Evolutionary conservation across 2,113 vertebrate genomes (phyloP).

Genomic region (Psettodes erumei): DNA sequence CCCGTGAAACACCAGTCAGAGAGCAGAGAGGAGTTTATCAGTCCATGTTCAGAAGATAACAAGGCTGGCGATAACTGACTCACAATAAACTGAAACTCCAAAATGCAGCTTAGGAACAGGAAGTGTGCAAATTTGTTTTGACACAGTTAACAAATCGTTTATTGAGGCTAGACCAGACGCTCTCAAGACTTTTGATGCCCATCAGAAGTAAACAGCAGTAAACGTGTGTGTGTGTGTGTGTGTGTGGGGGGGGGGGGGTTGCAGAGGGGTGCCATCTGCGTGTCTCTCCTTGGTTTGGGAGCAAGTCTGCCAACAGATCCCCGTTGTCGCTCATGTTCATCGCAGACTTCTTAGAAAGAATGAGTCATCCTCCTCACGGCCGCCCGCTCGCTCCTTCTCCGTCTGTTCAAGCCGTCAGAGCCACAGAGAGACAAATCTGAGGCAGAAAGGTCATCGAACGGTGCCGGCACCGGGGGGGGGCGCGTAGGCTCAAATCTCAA

Average conservation of each 20-base stretch:
- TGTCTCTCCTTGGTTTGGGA: conserved; percentile 53
- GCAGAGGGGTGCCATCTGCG: conserved; percentile 72
- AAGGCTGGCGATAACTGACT: background rate
- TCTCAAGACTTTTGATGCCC: conserved; percentile 33
- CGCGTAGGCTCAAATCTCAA: background rate
- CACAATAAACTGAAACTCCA: background rate
- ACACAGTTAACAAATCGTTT: too few relatives aligned
- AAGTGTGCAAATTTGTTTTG: background rate
- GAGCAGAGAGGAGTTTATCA: background rate
- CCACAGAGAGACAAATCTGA: conserved; percentile 48
- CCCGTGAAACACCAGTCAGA: background rate
- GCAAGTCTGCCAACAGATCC: conserved; percentile 63
- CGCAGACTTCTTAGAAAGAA: conserved; percentile 68
- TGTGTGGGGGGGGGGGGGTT: conserved; percentile 6
- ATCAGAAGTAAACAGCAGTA: conserved; percentile 48
- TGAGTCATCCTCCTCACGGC: conserved; percentile 72
- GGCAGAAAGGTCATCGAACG: conserved; percentile 28
- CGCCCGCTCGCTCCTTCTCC: conserved; percentile 44
- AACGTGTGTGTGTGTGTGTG: too few relatives aligned
- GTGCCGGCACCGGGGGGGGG: too few relatives aligned
- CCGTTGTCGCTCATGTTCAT: conserved; percentile 64
- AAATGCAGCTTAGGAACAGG: too few relatives aligned
- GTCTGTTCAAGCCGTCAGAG: conserved; percentile 60
- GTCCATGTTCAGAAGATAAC: background rate
- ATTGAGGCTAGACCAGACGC: conserved; percentile 1